Percentiles rank a stretch among this genome's conserved stretches.
Evolutionary conservation across 2,113 vertebrate genomes (phyloP).

Genomic region (human (Homo sapiens)): DNA sequence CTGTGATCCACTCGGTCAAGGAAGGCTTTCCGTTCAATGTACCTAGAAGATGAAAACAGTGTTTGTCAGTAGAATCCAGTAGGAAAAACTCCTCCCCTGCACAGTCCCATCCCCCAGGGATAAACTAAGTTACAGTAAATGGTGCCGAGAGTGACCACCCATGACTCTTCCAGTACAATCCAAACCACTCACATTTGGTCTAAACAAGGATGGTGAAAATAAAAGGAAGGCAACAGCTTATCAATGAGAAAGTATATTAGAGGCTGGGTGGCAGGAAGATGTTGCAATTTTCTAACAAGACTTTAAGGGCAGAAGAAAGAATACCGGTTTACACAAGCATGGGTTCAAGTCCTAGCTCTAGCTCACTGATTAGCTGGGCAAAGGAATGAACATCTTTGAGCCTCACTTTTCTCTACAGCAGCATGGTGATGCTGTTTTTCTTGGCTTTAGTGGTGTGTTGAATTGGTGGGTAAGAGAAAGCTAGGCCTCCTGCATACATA

Average conservation of each 20-base stretch:
- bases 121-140: not conserved
- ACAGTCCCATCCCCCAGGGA: fast-evolving
- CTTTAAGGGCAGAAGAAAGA: not conserved
- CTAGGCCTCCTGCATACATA: not conserved
- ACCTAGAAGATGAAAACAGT: conserved; percentile 83
- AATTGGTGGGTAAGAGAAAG: not conserved
- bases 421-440: fast-evolving
- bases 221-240: not conserved
- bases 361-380: not conserved
- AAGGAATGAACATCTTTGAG: not conserved
- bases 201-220: not conserved
- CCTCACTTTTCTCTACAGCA: not conserved
- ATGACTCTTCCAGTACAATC: not conserved
- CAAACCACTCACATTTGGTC: not conserved
- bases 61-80: not conserved
- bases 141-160: not conserved
- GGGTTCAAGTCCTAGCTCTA: not conserved
- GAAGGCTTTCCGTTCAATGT: conserved; percentile 97
- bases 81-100: not conserved
- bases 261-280: not conserved
- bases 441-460: not conserved
- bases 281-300: not conserved
- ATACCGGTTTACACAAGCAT: not conserved
- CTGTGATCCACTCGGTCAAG: conserved; percentile 97
- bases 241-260: not conserved